Conservation (phyloP, 2,113 vertebrate species). For the Bufo gargarizans region DNA sequence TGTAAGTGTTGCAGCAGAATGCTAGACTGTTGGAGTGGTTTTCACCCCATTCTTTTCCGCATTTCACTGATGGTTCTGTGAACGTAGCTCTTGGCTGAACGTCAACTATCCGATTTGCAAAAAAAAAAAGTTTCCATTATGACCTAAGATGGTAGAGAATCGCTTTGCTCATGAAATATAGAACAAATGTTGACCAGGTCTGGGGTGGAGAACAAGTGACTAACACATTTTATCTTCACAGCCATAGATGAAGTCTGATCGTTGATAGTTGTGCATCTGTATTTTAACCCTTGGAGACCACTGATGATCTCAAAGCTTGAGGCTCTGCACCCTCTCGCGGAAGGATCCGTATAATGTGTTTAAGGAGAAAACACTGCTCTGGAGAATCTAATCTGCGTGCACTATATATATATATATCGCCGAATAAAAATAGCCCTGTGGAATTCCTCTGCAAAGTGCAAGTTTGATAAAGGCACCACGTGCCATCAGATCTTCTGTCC, state of each 20-base stretch:
- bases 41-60: conserved; percentile 16
- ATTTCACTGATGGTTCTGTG: conserved; percentile 32
- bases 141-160: conserved; percentile 37
- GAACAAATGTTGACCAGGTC: conserved; percentile 25
- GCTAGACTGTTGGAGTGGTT: conserved; percentile 20
- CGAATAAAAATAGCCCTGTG: conserved; percentile 39
- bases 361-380: conserved; percentile 30
- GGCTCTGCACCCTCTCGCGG: conserved; percentile 29
- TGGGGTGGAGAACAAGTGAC: neutral
- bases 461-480: conserved; percentile 39
- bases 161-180: conserved; percentile 6
- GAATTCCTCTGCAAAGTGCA: conserved; percentile 37
- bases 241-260: neutral
- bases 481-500: neutral
- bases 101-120: conserved; percentile 24
- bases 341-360: conserved; percentile 39
- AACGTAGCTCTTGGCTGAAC: conserved; percentile 38
- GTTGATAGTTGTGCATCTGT: neutral
- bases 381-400: conserved; percentile 53
- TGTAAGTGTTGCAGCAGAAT: neutral
- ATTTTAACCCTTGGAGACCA: neutral
- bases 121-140: conserved; percentile 30
- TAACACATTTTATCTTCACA: neutral
- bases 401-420: conserved; percentile 42
- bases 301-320: neutral